Base-by-base conservation (phyloP, 2,888 invertebrate genomes). In the Choristoneura rosaceana region DNA sequence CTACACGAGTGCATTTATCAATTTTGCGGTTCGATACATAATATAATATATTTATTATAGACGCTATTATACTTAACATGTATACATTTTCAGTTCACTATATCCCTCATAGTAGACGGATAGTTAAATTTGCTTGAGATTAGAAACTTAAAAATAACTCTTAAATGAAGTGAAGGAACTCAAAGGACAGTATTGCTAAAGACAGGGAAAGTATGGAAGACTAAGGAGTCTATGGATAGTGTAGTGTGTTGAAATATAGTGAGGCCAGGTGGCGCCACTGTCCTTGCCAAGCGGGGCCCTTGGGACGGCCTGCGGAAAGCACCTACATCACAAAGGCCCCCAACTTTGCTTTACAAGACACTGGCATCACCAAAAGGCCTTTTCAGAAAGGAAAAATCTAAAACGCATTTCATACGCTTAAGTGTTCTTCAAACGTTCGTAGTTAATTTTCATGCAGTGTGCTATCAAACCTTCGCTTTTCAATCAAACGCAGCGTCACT, bases 121-220 rank as follows among this genome's bases (percentile, higher is more conserved):
- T 92, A 92, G 84, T 91, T 93, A 93, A 94, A 94, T 93, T 93
- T 94, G 93, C 93, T 94, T 93, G 93, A 89, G 81, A 84, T 78
- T 75, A 74, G 75, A 75, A 75, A 75, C 70, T 25, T 52, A 77
- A 80, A 75, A 76, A 65, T 69, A 79, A 78, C 70, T 78, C 73
- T 75, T 81, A 77, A 80, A 70, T 75, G 83, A 79, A 74, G 78
- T 14, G 76, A 79, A 77, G 78, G 77, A 77, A 74, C 75, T 74
- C 71, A 73, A 61, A 64, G 68, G 69, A 58, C 41, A 65, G 60
- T 68, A 41, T 52, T 55, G 62, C 55, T 45, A 62, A 69, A 62
- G 66, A 73, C 60, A 65, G 80, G 55, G 76, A 76, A 76, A 78
- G 76, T 76, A 75, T 84, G 85, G 89, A 89, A 87, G 86, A 86